Evolutionary conservation across 2,113 vertebrate species (phyloP).

Genomic region (Lutjanus erythropterus): DNA sequence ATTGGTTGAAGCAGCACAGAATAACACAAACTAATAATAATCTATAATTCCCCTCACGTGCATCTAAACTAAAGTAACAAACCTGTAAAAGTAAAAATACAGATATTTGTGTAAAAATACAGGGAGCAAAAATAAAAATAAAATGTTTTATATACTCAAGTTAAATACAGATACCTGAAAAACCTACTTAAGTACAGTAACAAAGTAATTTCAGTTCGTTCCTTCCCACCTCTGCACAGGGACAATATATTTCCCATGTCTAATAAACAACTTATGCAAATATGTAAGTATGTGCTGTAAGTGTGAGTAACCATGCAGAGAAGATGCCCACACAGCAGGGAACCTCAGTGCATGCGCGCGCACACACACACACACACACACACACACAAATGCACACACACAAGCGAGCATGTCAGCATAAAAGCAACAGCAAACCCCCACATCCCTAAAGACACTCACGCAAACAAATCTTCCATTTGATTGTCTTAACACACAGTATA

Average conservation of each 20-base stretch:
- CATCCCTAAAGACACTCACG: slow-evolving; percentile 30
- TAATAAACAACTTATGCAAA: slow-evolving; percentile 2
- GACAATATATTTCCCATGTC: not conserved
- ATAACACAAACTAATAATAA: too few relatives aligned
- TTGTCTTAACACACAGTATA: not conserved
- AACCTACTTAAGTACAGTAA: too few relatives aligned
- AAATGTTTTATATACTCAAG: too few relatives aligned
- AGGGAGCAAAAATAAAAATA: too few relatives aligned
- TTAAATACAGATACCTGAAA: too few relatives aligned
- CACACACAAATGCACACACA: not conserved
- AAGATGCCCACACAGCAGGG: slow-evolving; percentile 9
- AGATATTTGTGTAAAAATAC: too few relatives aligned
- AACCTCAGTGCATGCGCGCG: not conserved
- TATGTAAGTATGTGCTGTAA: not conserved
- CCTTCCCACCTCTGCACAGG: too few relatives aligned
- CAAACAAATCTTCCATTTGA: slow-evolving; percentile 44
- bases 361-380: not conserved
- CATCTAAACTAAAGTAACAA: too few relatives aligned
- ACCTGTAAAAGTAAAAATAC: too few relatives aligned
- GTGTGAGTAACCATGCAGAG: not conserved
- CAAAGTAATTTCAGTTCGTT: too few relatives aligned
- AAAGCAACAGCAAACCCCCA: slow-evolving; percentile 6
- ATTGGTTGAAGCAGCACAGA: too few relatives aligned
- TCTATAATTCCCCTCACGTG: too few relatives aligned
- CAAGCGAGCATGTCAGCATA: slow-evolving; percentile 12